These are phyloP conservation scores for Tricholauxania praeusta DNA, from an alignment of 2,888 invertebrate species.

Conservation along the genomic window DNA sequence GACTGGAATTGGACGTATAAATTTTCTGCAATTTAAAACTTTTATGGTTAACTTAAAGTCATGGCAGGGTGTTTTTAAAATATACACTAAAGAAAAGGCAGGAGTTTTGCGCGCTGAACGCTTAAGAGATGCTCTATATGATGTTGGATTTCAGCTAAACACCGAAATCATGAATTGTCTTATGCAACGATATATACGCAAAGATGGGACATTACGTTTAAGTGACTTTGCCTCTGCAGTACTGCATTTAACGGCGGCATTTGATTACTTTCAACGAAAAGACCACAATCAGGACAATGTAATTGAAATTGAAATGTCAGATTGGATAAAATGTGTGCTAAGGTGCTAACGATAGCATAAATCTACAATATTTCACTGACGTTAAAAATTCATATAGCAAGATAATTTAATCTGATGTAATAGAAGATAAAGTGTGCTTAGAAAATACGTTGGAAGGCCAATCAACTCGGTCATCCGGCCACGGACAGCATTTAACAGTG, in stretches of 20 bases:
- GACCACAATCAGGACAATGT: constrained; percentile 84
- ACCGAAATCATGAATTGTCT: constrained; percentile 86
- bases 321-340: constrained; percentile 69
- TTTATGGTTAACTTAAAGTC: constrained; percentile 91
- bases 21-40: constrained; percentile 88
- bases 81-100: constrained; percentile 90
- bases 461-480: no score
- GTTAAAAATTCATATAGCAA: neutral
- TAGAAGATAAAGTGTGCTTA: no score
- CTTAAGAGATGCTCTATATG: constrained; percentile 83
- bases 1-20: constrained; percentile 83
- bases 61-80: constrained; percentile 92
- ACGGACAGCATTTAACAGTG: no score
- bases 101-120: constrained; percentile 90
- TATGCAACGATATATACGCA: constrained; percentile 89
- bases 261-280: constrained; percentile 82
- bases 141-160: constrained; percentile 89
- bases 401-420: neutral
- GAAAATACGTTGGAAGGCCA: no score
- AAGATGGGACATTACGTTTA: constrained; percentile 90
- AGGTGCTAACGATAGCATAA: constrained; percentile 56
- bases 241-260: constrained; percentile 88
- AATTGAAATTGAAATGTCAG: constrained; percentile 83
- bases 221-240: constrained; percentile 94
- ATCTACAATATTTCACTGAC: neutral